phyloP scores from a whole-genome alignment of 2,888 invertebrate genomes.

The Barypeithes pellucidus region DNA sequence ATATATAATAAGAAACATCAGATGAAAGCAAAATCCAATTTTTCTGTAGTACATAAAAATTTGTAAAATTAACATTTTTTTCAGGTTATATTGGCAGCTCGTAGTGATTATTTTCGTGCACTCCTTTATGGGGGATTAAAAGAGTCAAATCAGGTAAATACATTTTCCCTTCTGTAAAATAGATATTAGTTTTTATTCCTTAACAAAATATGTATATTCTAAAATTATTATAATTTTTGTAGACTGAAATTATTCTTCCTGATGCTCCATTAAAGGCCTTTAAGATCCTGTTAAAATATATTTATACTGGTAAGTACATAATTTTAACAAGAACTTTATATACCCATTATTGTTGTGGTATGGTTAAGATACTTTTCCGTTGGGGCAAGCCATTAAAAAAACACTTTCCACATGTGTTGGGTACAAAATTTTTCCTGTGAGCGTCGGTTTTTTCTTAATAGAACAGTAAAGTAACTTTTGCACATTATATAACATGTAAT shows the following conservation, averaged over 20 bases:
- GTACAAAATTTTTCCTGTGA: no score
- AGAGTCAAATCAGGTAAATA: slow-evolving; percentile 77
- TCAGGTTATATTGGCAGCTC: slow-evolving; percentile 90
- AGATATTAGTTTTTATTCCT: neutral
- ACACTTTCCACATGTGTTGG: no score
- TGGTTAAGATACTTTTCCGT: no score
- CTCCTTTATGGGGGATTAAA: slow-evolving; percentile 85
- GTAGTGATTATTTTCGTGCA: slow-evolving; percentile 96
- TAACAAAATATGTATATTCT: no score
- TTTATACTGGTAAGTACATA: slow-evolving; percentile 85
- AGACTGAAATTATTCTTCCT: slow-evolving; percentile 87
- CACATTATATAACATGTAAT: no score
- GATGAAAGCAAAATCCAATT: no score
- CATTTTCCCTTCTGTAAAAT: neutral
- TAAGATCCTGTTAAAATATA: slow-evolving; percentile 92
- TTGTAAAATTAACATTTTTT: slow-evolving; percentile 25
- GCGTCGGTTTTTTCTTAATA: no score
- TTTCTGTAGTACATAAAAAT: no score
- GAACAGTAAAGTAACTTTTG: no score
- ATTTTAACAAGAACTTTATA: neutral
- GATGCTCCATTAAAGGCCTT: slow-evolving; percentile 90
- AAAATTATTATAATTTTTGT: slow-evolving; percentile 65
- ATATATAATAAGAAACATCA: no score
- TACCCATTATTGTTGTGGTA: no score
- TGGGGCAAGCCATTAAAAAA: no score